Percentiles rank a stretch among this genome's conserved stretches.
Evolutionary conservation across 2,888 invertebrate genomes (phyloP).

Genomic region (Pomacea canaliculata): DNA sequence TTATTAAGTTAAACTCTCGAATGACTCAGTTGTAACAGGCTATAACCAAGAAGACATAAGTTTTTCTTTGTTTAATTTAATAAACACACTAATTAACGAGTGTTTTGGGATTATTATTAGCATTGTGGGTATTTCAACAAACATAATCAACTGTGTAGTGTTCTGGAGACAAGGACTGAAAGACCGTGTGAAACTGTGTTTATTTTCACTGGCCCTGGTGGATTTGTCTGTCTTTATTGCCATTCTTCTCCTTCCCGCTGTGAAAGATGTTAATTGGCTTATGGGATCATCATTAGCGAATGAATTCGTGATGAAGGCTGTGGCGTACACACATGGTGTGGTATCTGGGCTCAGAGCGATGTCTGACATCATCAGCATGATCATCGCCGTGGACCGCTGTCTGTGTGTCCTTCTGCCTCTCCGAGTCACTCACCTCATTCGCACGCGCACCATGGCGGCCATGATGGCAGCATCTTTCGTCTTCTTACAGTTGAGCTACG

Average conservation of each 20-base stretch:
- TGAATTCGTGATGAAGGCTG: neutral
- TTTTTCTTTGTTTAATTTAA: no score
- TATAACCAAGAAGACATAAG: no score
- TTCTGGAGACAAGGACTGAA: slow-evolving; percentile 2
- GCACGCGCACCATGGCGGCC: slow-evolving; percentile 8
- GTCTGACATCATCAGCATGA: slow-evolving; percentile 16
- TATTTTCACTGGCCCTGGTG: neutral
- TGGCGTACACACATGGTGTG: slow-evolving; percentile 9
- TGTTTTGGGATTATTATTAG: no score
- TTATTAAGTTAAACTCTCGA: no score
- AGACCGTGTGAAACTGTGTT: no score
- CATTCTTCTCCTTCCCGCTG: slow-evolving; percentile 1
- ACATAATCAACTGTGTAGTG: neutral
- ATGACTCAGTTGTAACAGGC: no score
- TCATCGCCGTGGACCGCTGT: slow-evolving; percentile 15
- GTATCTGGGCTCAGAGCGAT: slow-evolving; percentile 6
- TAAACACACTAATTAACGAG: no score
- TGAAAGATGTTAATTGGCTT: neutral
- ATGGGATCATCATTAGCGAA: neutral
- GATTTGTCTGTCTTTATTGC: neutral
- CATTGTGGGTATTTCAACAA: no score
- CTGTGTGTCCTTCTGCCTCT: slow-evolving; percentile 13
- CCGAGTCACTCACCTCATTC: neutral
- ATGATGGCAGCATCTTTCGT: neutral
- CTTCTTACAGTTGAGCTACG: neutral